Base-by-base conservation (phyloP, 92 coral and sea anemone genomes). In the Parazoanthus atlanticus region DNA sequence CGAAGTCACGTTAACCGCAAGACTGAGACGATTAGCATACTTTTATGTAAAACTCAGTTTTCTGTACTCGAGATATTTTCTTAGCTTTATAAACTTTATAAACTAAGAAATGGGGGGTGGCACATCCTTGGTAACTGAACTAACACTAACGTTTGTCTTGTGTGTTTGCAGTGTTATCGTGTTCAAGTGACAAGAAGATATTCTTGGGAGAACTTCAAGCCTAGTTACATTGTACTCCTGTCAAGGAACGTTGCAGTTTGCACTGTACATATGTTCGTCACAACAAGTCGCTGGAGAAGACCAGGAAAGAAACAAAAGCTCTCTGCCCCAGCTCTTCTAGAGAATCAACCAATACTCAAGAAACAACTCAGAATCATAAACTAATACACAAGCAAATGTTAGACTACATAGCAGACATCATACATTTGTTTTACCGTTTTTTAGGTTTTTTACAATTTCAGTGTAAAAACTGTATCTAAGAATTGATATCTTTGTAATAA, bases 171-270 rank as follows among this genome's bases (percentile, higher is more conserved):
- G 99, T 96, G 74, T 85, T 95, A 88, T 96, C 99, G 7, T 94
- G 95, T 89, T 98, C 97, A 56, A 96, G 99, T 88, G 99, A 96
- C 89, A 96, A 95, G 93, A 95, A 96, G 74, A 89, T 96, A 13
- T 96, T 88, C 89, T 91, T 96, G 33, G 99, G 99, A 46, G 99
- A 96, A 81, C 82, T 96, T 28, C 99, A 95, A 89, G 96, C 91
- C 8, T 94, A 84, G 77, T 6, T 15, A 43, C 38, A 43, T 28
- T n/a, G 72, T 81, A 34, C 85, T 8, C 29, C 40, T 49, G 28
- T 19, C 81, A 80, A 80, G 34, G 72, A 41, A 82, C 58, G 8
- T 28, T n/a, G 17, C 66, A 52, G 58, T 25, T 13, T 52, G 5
- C 29, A 5, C 7, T 56, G 71, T 80, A 56, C 84, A 31, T 32